Evolutionary conservation across 2,888 invertebrate genomes (phyloP).

Genomic region (Parasteatoda lunata): DNA sequence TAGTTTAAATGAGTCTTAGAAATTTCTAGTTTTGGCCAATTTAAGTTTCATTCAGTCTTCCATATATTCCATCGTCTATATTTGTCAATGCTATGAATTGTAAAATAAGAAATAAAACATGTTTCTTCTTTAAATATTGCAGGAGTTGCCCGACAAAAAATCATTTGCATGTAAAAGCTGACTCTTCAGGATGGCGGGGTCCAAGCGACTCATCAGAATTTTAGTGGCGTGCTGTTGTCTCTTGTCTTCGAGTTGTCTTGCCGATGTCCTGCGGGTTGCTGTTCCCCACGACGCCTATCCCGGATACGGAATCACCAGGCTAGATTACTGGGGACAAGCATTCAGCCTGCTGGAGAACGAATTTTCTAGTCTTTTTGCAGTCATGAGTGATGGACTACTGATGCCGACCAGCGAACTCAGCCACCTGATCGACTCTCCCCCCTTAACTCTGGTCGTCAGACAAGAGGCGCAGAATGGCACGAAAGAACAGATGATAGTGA

Average conservation of each 20-base stretch:
- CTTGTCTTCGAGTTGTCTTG: background rate
- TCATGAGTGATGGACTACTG: slow-evolving; percentile 88
- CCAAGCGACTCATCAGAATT: background rate
- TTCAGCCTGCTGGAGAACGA: slow-evolving; percentile 85
- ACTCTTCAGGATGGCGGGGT: slow-evolving; percentile 16
- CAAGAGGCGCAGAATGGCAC: slow-evolving; percentile 81
- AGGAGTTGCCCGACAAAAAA: slow-evolving; percentile 5
- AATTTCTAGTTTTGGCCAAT: too few relatives aligned
- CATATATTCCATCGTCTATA: too few relatives aligned
- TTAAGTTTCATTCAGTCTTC: too few relatives aligned
- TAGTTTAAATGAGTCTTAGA: too few relatives aligned
- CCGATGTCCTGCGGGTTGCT: slow-evolving; percentile 58
- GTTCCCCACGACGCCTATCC: slow-evolving; percentile 70
- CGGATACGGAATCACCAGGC: slow-evolving; percentile 64
- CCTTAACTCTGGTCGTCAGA: slow-evolving; percentile 87
- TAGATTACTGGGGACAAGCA: slow-evolving; percentile 73
- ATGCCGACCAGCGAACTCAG: slow-evolving; percentile 92
- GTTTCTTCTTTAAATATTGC: background rate
- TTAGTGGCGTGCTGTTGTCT: background rate
- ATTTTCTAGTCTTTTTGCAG: slow-evolving; percentile 88
- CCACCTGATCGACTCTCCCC: slow-evolving; percentile 86
- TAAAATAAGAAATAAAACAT: too few relatives aligned
- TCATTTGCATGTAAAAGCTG: too few relatives aligned
- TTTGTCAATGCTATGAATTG: too few relatives aligned
- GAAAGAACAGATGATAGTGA: slow-evolving; percentile 85